phyloP scores from a whole-genome alignment of 92 coral and sea anemone genomes.

The Pocillopora meandrina region DNA sequence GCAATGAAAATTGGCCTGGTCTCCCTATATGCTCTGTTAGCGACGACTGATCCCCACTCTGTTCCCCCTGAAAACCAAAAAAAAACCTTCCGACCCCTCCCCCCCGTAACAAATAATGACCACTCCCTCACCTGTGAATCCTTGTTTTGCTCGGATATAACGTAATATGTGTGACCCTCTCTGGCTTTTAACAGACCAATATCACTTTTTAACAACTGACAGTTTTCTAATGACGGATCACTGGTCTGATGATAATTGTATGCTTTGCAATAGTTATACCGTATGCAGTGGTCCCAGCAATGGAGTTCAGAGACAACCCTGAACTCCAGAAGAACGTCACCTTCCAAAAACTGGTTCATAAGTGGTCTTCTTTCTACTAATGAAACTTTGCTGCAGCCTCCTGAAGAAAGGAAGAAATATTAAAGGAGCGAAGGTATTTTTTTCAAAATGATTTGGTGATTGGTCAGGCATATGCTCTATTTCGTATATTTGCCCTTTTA shows the following conservation, averaged over 20 bases:
- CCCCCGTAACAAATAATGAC: too few species aligned
- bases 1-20: too few species aligned
- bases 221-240: neutral
- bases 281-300: slow-evolving; percentile 22
- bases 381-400: neutral
- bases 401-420: neutral
- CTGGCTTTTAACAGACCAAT: neutral
- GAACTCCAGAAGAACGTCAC: slow-evolving; percentile 2
- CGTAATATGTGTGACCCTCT: neutral
- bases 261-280: slow-evolving; percentile 16
- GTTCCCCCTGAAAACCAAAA: too few species aligned
- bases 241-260: neutral
- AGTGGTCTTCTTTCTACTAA: neutral
- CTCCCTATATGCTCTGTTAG: too few species aligned
- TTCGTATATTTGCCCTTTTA: too few species aligned
- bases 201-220: slow-evolving; percentile 33
- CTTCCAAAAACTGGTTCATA: neutral
- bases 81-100: too few species aligned
- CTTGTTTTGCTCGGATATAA: neutral
- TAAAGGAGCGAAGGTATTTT: neutral
- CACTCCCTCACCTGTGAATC: neutral
- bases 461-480: neutral
- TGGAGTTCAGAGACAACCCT: slow-evolving; percentile 30
- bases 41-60: too few species aligned
- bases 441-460: neutral